Conservation (phyloP, 1,140 invertebrate species). For the Condylostylus longicornis region DNA sequence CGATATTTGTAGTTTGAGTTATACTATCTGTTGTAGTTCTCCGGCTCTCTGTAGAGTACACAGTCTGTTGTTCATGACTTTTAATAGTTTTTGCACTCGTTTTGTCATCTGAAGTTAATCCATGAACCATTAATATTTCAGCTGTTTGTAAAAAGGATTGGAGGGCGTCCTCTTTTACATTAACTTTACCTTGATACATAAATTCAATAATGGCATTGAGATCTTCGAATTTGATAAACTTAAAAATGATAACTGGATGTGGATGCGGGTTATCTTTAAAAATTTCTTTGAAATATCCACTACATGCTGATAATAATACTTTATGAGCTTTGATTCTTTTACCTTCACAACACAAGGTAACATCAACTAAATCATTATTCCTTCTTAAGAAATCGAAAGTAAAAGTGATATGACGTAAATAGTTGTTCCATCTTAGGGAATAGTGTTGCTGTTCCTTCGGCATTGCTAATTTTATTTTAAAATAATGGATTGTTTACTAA, state of each 20-base stretch:
- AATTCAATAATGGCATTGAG: conserved; percentile 67
- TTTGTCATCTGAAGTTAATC: conserved; percentile 48
- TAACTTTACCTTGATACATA: conserved; percentile 80
- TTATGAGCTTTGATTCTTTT: conserved; percentile 67
- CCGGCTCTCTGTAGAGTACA: conserved; percentile 19
- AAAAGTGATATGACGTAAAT: conserved; percentile 53
- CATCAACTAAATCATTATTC: conserved; percentile 70
- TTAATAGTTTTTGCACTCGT: conserved; percentile 19
- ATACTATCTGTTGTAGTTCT: conserved; percentile 23
- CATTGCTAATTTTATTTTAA: too few species aligned
- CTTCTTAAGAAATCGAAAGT: conserved; percentile 60
- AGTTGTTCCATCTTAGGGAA: conserved; percentile 63
- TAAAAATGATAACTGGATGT: conserved; percentile 73
- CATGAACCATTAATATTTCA: conserved; percentile 74
- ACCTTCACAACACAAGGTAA: conserved; percentile 71
- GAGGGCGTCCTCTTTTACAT: conserved; percentile 75
- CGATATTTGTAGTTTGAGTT: conserved; percentile 22
- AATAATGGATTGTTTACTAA: too few species aligned
- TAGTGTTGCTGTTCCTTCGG: conserved; percentile 40
- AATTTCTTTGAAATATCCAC: conserved; percentile 67
- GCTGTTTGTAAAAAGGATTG: conserved; percentile 75
- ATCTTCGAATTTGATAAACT: conserved; percentile 68
- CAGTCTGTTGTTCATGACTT: neutral
- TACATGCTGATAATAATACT: conserved; percentile 71
- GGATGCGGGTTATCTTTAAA: conserved; percentile 72